Evolutionary conservation across 2,888 invertebrate species (phyloP).

Genomic region (Andrena trimmerana): DNA sequence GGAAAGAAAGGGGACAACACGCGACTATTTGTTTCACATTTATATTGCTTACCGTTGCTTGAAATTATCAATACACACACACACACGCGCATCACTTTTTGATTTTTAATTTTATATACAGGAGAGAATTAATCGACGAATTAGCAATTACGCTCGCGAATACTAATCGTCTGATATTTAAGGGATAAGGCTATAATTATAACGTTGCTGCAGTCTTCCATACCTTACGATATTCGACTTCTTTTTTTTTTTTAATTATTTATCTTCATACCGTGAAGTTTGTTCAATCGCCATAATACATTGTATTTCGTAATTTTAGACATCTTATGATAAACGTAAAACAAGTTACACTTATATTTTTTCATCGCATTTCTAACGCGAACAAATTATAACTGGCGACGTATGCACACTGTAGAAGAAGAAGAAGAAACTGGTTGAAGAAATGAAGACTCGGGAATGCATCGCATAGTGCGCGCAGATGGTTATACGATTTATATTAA

Average conservation of each 20-base stretch:
- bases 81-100: constrained; percentile 46
- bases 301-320: constrained; percentile 36
- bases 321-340: constrained; percentile 32
- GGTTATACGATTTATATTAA: constrained; percentile 62
- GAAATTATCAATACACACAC: constrained; percentile 53
- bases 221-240: background rate
- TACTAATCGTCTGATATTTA: constrained; percentile 21
- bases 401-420: constrained; percentile 39
- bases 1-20: constrained; percentile 19
- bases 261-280: constrained; percentile 12
- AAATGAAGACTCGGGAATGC: constrained; percentile 42
- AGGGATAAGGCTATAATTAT: constrained; percentile 16
- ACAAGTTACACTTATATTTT: constrained; percentile 46
- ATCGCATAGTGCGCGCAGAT: constrained; percentile 70
- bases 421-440: constrained; percentile 20
- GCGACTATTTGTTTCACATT: constrained; percentile 54
- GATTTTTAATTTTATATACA: constrained; percentile 50
- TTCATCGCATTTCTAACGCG: constrained; percentile 46
- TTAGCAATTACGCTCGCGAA: constrained; percentile 28
- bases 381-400: constrained; percentile 36
- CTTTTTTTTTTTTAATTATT: constrained; percentile 3
- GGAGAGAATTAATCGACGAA: constrained; percentile 11
- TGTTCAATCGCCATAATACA: constrained; percentile 19
- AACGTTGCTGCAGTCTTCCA: constrained; percentile 13
- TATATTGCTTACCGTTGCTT: constrained; percentile 64